phyloP scores from a whole-genome alignment of 2,113 vertebrate genomes.

The Mugil cephalus region DNA sequence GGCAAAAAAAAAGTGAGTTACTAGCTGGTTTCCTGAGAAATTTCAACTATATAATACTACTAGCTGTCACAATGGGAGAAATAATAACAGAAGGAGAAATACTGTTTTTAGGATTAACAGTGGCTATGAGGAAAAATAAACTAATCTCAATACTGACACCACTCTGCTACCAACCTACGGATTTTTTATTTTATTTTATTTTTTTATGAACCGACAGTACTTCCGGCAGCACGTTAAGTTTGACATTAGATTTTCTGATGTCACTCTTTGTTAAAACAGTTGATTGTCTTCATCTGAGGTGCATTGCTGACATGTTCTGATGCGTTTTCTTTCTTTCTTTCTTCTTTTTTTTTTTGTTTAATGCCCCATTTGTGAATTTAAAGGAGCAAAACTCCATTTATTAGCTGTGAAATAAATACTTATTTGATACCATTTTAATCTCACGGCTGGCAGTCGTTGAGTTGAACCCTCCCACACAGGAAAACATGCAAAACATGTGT shows the following conservation, averaged over 20 bases:
- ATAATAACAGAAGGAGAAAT: background rate
- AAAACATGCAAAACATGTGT: constrained; percentile 11
- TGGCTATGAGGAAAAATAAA: constrained; percentile 12
- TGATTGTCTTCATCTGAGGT: constrained; percentile 65
- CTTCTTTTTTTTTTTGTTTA: constrained; percentile 3
- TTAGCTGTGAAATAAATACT: background rate
- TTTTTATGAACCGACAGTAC: background rate
- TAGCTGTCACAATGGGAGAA: constrained; percentile 48
- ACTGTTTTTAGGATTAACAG: constrained; percentile 5
- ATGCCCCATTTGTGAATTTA: constrained; percentile 8
- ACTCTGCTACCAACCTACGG: constrained; percentile 11
- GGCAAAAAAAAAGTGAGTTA: constrained; percentile 54
- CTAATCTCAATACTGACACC: constrained; percentile 11
- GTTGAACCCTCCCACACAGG: background rate
- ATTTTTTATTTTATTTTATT: too few species aligned
- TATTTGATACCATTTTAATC: constrained; percentile 18
- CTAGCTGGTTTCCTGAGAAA: constrained; percentile 75
- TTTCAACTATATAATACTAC: constrained; percentile 47
- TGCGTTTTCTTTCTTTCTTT: too few species aligned
- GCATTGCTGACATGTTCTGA: constrained; percentile 53
- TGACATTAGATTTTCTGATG: constrained; percentile 7
- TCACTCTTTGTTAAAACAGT: background rate
- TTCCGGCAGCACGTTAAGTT: constrained; percentile 7
- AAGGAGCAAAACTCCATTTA: background rate
- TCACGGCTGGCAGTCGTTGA: constrained; percentile 30